Evolutionary conservation across 1,140 invertebrate species (phyloP).

Genomic region (Adoxophyes honmai): DNA sequence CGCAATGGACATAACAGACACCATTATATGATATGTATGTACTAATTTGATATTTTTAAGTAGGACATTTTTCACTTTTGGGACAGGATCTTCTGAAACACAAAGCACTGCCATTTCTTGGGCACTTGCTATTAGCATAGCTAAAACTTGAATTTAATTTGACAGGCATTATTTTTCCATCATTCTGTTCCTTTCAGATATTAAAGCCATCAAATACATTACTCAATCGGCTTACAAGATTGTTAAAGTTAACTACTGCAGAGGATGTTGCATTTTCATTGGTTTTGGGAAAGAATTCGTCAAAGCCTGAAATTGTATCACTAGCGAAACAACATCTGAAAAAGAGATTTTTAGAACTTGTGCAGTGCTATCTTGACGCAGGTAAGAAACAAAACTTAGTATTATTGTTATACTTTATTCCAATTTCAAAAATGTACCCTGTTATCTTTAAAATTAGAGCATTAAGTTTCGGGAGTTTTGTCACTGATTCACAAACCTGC

Average conservation of each 20-base stretch:
- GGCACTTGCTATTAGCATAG: too few relatives aligned
- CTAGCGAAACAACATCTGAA: constrained; percentile 88
- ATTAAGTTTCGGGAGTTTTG: too few relatives aligned
- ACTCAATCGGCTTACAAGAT: constrained; percentile 88
- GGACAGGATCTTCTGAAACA: too few relatives aligned
- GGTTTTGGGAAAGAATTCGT: constrained; percentile 87
- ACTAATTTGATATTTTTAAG: constrained; percentile 28
- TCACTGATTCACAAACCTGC: too few relatives aligned
- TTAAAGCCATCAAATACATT: constrained; percentile 87
- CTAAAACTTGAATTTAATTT: too few relatives aligned
- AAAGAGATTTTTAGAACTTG: constrained; percentile 89
- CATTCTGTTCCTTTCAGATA: constrained; percentile 77
- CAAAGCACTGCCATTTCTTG: too few relatives aligned
- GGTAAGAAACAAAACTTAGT: constrained; percentile 35
- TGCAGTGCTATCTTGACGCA: constrained; percentile 90
- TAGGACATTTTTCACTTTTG: constrained; percentile 14
- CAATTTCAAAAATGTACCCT: too few relatives aligned
- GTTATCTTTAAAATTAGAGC: too few relatives aligned
- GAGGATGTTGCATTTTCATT: constrained; percentile 94
- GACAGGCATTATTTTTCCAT: constrained; percentile 15
- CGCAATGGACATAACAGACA: constrained; percentile 37
- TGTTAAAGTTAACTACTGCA: constrained; percentile 88
- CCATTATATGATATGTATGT: constrained; percentile 41
- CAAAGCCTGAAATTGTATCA: constrained; percentile 84
- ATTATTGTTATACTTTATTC: not conserved